These are phyloP conservation scores for Malurus cyaneus DNA, from an alignment of 2,113 vertebrate species.

Conservation along the genomic window DNA sequence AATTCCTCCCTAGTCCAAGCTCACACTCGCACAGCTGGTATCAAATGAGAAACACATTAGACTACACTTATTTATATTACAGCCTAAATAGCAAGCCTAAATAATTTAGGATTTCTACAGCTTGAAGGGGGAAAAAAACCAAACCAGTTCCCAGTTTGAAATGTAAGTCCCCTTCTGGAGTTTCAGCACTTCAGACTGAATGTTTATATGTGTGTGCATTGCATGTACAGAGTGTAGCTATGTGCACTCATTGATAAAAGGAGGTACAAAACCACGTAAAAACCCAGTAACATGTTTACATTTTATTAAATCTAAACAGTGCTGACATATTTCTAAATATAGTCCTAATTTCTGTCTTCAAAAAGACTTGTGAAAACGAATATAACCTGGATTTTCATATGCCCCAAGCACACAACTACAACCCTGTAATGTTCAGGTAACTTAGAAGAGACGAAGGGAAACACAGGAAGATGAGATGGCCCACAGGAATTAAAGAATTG, in stretches of 20 bases:
- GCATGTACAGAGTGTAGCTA: too few species aligned
- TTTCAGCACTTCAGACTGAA: not conserved
- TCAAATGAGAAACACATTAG: constrained; percentile 13
- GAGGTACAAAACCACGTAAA: not conserved
- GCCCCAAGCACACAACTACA: not conserved
- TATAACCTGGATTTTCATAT: not conserved
- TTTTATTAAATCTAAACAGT: not conserved
- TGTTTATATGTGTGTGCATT: not conserved
- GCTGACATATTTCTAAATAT: not conserved
- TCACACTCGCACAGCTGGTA: not conserved
- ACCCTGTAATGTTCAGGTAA: not conserved
- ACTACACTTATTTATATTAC: not conserved
- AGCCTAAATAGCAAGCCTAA: not conserved
- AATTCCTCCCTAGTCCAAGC: not conserved
- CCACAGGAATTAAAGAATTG: not conserved
- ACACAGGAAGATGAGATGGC: not conserved
- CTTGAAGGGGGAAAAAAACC: not conserved
- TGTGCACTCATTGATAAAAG: not conserved
- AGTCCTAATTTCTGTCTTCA: constrained; percentile 13
- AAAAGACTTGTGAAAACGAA: not conserved
- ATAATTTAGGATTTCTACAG: constrained; percentile 9
- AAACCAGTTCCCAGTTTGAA: not conserved
- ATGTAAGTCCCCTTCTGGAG: not conserved
- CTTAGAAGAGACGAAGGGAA: not conserved
- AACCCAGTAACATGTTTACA: not conserved